Conservation (phyloP, 2,113 vertebrate genomes). For the Erythrolamprus reginae region DNA sequence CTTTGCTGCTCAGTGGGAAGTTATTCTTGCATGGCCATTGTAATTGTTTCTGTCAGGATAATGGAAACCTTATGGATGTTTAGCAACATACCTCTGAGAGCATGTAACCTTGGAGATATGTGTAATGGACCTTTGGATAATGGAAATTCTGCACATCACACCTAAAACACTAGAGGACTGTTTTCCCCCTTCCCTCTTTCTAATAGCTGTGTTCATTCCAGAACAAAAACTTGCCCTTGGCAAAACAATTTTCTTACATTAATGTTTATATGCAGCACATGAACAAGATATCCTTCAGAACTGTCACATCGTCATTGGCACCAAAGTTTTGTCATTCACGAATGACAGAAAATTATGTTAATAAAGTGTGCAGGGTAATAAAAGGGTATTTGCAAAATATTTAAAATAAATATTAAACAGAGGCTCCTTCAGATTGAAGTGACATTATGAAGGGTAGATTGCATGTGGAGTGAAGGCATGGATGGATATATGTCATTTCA, state of each 20-base stretch:
- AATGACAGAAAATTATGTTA: neutral
- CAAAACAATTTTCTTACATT: slow-evolving; percentile 48
- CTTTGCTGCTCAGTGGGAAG: slow-evolving; percentile 53
- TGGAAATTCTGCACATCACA: slow-evolving; percentile 63
- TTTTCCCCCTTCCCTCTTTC: neutral
- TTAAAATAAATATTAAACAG: neutral
- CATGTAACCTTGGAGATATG: slow-evolving; percentile 67
- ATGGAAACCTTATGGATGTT: slow-evolving; percentile 65
- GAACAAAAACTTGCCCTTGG: slow-evolving; percentile 60
- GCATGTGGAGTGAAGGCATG: neutral
- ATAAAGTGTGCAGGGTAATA: neutral
- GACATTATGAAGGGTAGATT: neutral
- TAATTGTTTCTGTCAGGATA: slow-evolving; percentile 76
- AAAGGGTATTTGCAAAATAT: slow-evolving; percentile 14
- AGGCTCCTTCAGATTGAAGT: neutral
- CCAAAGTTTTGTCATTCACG: slow-evolving; percentile 27
- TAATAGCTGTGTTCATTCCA: slow-evolving; percentile 55
- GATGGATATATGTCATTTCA: no score
- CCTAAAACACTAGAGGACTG: slow-evolving; percentile 38
- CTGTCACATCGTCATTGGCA: slow-evolving; percentile 19
- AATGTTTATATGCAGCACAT: slow-evolving; percentile 53
- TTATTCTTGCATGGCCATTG: slow-evolving; percentile 67
- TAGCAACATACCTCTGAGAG: slow-evolving; percentile 64
- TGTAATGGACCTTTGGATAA: slow-evolving; percentile 60
- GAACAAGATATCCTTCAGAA: slow-evolving; percentile 34